Percentiles rank a stretch among this genome's conserved stretches.
phyloP scores from a whole-genome alignment of 2,113 vertebrate genomes.

The Neodon shergylaensis region DNA sequence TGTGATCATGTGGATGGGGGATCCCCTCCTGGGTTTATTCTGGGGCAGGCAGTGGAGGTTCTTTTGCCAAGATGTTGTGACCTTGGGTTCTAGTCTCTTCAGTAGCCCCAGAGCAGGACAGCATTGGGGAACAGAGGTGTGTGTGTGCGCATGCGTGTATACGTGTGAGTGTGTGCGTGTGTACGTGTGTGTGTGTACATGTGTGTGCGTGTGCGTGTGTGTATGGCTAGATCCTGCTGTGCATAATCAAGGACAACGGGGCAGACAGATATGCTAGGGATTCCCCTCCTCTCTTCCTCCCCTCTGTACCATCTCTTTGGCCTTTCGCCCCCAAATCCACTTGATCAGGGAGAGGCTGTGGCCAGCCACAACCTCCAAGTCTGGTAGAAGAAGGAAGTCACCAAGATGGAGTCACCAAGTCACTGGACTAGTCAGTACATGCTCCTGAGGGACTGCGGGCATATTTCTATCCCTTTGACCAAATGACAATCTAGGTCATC shows the following conservation, averaged over 20 bases:
- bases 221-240: background rate
- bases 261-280: background rate
- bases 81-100: background rate
- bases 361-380: background rate
- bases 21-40: background rate
- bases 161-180: background rate
- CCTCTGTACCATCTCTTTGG: background rate
- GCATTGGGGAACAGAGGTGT: background rate
- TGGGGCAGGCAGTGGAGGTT: background rate
- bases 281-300: background rate
- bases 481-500: no score
- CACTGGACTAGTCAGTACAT: background rate
- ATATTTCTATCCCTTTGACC: no score
- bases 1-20: background rate
- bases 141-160: background rate
- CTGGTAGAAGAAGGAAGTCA: background rate
- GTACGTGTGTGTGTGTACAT: background rate
- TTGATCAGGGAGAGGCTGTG: background rate
- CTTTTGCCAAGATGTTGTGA: background rate
- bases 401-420: background rate
- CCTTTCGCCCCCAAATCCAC: background rate
- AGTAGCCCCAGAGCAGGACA: background rate
- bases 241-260: background rate
- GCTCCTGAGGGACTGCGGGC: background rate
- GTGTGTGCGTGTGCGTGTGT: background rate